Evolutionary conservation across 92 coral and sea anemone species (phyloP).

Genomic region (Paragorgia papillata): DNA sequence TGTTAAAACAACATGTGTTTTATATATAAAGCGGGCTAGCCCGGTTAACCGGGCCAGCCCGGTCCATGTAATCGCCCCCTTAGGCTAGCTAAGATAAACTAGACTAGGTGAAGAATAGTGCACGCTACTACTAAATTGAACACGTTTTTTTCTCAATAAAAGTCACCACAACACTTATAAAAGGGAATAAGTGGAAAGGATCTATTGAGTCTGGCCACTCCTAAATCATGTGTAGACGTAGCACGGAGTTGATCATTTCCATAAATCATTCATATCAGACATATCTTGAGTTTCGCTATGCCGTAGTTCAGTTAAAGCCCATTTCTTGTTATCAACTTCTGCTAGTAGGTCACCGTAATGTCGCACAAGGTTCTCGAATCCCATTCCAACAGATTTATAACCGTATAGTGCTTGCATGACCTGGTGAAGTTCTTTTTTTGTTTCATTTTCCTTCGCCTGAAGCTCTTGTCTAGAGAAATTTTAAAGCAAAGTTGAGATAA

Average conservation of each 20-base stretch:
- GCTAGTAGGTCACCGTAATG: constrained; percentile 72
- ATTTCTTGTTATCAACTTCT: constrained; percentile 96
- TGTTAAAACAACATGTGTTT: no score
- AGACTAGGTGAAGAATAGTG: no score
- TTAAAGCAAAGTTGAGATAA: neutral
- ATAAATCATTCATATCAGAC: constrained; percentile 68
- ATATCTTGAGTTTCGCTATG: constrained; percentile 62
- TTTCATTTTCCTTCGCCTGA: constrained; percentile 73
- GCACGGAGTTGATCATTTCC: constrained; percentile 60
- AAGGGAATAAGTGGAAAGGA: no score
- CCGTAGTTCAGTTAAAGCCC: constrained; percentile 91
- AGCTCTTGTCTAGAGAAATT: constrained; percentile 63
- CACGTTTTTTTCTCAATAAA: no score
- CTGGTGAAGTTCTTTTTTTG: constrained; percentile 69
- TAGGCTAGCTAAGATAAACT: no score
- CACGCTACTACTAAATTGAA: no score
- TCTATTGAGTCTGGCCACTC: no score
- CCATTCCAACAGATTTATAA: constrained; percentile 96
- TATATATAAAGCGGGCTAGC: no score
- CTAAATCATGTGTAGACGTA: no score
- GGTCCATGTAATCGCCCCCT: no score
- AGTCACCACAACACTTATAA: no score
- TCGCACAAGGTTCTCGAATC: constrained; percentile 83
- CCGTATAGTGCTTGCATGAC: constrained; percentile 77
- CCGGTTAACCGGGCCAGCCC: no score